Conservation (phyloP, 2,888 invertebrate species). For the Cephus sareptanus region DNA sequence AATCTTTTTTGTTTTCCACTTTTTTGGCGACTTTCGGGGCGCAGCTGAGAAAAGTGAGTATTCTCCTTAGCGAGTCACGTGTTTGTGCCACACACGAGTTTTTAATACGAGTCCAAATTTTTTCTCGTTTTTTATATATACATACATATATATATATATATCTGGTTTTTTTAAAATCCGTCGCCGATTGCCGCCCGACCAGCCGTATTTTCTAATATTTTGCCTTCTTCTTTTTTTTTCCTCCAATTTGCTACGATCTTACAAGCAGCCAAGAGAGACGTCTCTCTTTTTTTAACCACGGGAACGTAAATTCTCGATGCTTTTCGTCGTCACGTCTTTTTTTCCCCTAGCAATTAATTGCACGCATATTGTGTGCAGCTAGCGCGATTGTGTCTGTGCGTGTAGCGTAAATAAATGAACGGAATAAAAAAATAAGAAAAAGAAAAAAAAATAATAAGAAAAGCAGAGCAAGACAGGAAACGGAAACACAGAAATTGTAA, state of each 20-base stretch:
- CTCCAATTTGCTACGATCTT: not conserved
- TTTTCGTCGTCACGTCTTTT: conserved; percentile 5
- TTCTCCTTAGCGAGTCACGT: conserved; percentile 53
- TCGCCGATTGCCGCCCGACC: conserved; percentile 1
- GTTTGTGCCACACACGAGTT: conserved; percentile 40
- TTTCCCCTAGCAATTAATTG: not conserved
- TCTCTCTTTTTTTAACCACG: not conserved
- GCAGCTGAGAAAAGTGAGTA: conserved; percentile 64
- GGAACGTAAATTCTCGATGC: conserved; percentile 15
- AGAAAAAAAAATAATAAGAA: conserved; percentile 5
- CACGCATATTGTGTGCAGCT: not conserved
- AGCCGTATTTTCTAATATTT: conserved; percentile 8
- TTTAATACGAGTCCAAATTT: conserved; percentile 29
- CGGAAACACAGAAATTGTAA: not conserved
- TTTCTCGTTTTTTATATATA: conserved; percentile 28
- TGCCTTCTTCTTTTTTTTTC: conserved; percentile 27
- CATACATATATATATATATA: conserved; percentile 14
- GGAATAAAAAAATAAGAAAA: conserved; percentile 18
- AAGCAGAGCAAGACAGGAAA: conserved; percentile 10
- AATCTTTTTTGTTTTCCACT: conserved; percentile 61
- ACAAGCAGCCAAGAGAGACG: no score
- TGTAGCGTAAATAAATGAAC: conserved; percentile 26
- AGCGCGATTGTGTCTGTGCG: conserved; percentile 21
- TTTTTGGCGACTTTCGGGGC: conserved; percentile 66
- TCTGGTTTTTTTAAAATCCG: conserved; percentile 38